These are phyloP conservation scores for Martes martes DNA, from an alignment of 2,113 vertebrate genomes.

Conservation along the genomic window DNA sequence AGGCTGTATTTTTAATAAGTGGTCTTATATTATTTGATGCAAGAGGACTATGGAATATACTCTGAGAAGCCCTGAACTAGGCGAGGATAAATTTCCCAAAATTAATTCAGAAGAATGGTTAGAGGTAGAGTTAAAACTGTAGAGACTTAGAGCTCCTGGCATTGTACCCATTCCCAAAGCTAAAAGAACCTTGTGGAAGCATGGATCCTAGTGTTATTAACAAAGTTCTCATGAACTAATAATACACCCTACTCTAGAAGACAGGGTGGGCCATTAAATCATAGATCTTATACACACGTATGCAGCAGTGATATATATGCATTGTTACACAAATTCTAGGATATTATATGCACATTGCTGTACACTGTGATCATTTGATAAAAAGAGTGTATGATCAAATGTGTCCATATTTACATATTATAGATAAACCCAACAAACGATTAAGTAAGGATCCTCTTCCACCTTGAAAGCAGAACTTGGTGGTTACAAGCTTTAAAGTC, in stretches of 20 bases:
- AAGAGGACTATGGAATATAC: background rate
- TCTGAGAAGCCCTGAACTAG: background rate
- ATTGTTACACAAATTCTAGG: background rate
- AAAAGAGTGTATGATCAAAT: background rate
- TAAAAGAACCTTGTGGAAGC: background rate
- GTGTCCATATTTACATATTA: background rate
- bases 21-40: background rate
- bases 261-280: background rate
- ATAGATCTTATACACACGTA: background rate
- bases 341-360: background rate
- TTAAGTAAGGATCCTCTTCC: background rate
- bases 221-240: background rate
- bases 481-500: background rate
- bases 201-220: background rate
- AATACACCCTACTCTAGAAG: background rate
- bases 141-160: background rate
- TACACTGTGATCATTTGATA: background rate
- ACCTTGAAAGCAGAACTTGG: background rate
- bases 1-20: background rate
- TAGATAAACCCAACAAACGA: background rate
- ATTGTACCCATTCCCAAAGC: background rate
- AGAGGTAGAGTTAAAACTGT: background rate
- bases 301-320: background rate
- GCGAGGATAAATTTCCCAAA: background rate
- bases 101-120: background rate